phyloP scores from a whole-genome alignment of 1,140 invertebrate species.

The Platorchestia sp. region DNA sequence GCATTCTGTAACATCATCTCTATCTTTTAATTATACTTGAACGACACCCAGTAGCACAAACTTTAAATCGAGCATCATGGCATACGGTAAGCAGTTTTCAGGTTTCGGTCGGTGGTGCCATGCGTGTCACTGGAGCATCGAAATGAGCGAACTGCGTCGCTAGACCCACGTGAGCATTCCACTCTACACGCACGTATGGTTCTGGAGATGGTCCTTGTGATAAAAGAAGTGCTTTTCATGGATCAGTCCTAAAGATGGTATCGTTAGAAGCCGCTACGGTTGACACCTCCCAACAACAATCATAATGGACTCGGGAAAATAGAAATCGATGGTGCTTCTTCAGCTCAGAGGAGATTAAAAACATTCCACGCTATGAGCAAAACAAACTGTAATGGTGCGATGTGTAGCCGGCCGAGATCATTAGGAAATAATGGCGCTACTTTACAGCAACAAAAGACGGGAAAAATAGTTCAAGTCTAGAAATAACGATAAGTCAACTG shows the following conservation, averaged over 20 bases:
- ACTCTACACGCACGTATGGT: background rate
- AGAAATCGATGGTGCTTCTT: background rate
- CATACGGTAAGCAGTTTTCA: too few species aligned
- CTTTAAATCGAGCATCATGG: too few species aligned
- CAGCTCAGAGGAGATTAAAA: background rate
- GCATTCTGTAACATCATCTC: too few species aligned
- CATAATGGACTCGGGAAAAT: slow-evolving; percentile 17
- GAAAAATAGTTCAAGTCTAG: background rate
- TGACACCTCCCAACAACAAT: slow-evolving; percentile 47
- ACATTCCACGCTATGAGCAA: background rate
- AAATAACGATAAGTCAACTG: background rate
- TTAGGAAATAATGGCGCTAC: background rate
- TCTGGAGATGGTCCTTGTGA: background rate
- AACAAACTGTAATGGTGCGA: background rate
- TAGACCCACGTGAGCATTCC: background rate
- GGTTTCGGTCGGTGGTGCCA: too few species aligned
- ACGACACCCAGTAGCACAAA: too few species aligned
- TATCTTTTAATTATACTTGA: too few species aligned
- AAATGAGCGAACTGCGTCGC: too few species aligned
- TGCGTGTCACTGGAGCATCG: too few species aligned
- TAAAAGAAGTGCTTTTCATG: slow-evolving; percentile 27
- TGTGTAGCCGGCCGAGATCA: background rate
- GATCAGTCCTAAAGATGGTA: background rate
- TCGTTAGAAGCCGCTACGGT: background rate
- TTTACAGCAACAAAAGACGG: background rate